Evolutionary conservation across 2,888 invertebrate species (phyloP).

Genomic region (Himalopsyche kuldschensis): DNA sequence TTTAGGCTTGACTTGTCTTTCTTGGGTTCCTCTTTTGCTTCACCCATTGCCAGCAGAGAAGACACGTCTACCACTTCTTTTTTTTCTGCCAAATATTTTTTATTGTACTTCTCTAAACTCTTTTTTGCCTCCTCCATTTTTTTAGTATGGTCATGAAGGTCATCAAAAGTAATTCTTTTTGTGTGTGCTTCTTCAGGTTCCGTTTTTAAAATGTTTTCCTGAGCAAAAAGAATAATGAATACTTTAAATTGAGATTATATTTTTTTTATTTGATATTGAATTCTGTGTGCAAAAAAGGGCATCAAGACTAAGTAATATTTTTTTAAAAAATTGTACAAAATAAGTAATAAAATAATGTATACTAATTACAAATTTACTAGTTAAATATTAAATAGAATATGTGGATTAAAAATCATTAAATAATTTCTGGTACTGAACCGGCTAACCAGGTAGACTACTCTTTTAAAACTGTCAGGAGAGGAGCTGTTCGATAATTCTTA

Average conservation of each 20-base stretch:
- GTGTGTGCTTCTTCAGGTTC: not conserved
- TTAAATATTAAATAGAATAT: too few species aligned
- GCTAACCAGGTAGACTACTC: too few species aligned
- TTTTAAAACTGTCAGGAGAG: too few species aligned
- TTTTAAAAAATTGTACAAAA: too few species aligned
- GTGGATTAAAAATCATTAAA: too few species aligned
- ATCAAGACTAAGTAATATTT: too few species aligned
- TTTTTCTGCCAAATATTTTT: conserved; percentile 42
- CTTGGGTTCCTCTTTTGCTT: conserved; percentile 49
- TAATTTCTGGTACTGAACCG: too few species aligned
- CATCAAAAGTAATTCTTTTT: conserved; percentile 57
- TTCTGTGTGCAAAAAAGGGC: too few species aligned
- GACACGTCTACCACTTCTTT: conserved; percentile 58
- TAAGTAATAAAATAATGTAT: too few species aligned
- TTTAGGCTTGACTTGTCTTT: conserved; percentile 46
- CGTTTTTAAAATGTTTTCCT: not conserved
- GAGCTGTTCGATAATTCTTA: too few species aligned
- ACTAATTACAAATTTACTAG: too few species aligned
- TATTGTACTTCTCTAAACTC: conserved; percentile 56
- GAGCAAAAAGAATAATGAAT: not conserved
- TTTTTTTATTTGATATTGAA: too few species aligned
- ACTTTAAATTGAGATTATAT: not conserved
- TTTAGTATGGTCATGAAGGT: conserved; percentile 62
- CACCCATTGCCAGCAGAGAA: conserved; percentile 68
- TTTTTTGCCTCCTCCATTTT: conserved; percentile 65